These are phyloP conservation scores for Cancer borealis DNA, from an alignment of 2,888 invertebrate genomes.

Conservation along the genomic window DNA sequence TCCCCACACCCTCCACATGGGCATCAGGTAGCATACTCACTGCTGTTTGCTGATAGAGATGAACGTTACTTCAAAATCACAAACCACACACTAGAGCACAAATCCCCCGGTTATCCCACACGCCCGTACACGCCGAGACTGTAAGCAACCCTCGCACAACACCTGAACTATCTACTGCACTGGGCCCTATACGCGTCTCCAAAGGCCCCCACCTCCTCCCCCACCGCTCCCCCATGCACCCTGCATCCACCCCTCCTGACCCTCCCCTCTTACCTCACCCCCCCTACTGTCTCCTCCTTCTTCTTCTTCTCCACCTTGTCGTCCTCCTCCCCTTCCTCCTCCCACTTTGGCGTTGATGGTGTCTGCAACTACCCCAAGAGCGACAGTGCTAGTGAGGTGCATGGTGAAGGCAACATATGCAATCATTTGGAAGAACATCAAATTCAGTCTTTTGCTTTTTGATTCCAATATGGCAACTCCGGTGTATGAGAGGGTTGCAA, in stretches of 20 bases:
- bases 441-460: slow-evolving; percentile 10
- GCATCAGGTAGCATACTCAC: slow-evolving; percentile 61
- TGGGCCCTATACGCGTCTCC: slow-evolving; percentile 73
- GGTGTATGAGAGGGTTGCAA: neutral
- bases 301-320: slow-evolving; percentile 43
- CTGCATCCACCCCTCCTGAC: slow-evolving; percentile 58
- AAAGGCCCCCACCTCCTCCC: slow-evolving; percentile 66
- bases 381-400: slow-evolving; percentile 60
- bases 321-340: slow-evolving; percentile 55
- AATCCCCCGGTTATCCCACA: slow-evolving; percentile 55
- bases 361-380: slow-evolving; percentile 70
- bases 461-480: slow-evolving; percentile 48
- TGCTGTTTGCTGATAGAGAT: slow-evolving; percentile 33
- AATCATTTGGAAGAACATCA: slow-evolving; percentile 43
- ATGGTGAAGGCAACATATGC: slow-evolving; percentile 63
- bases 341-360: slow-evolving; percentile 65
- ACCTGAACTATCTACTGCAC: slow-evolving; percentile 74
- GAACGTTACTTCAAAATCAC: slow-evolving; percentile 47
- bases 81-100: slow-evolving; percentile 52
- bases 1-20: slow-evolving; percentile 55
- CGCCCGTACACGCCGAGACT: slow-evolving; percentile 61
- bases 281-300: slow-evolving; percentile 33
- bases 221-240: slow-evolving; percentile 57
- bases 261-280: slow-evolving; percentile 52
- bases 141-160: slow-evolving; percentile 70